Conservation (phyloP, 1,140 invertebrate species). For the Megalonaias nervosa region DNA sequence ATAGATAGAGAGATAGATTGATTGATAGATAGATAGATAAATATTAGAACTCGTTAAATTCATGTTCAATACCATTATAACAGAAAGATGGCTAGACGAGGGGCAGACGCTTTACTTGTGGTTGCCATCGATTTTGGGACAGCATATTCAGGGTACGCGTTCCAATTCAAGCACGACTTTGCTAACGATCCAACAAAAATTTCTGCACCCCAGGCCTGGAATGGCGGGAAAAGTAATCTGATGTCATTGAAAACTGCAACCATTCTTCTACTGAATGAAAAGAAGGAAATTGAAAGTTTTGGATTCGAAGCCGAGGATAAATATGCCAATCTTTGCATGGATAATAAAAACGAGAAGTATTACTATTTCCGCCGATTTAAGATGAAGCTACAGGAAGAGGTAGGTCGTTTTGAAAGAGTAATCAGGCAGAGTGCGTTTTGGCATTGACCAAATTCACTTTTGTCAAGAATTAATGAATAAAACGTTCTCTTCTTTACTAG, state of each 20-base stretch:
- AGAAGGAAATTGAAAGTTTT: constrained; percentile 10
- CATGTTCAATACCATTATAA: too few relatives aligned
- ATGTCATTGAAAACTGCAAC: constrained; percentile 24
- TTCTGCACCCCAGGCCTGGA: constrained; percentile 1
- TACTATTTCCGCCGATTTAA: constrained; percentile 30
- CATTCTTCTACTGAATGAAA: constrained; percentile 9
- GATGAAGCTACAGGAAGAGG: constrained; percentile 9
- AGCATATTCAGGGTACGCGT: constrained; percentile 21
- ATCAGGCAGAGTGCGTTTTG: too few relatives aligned
- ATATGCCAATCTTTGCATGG: background rate
- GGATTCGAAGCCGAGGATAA: constrained; percentile 20
- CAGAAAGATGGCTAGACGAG: too few relatives aligned
- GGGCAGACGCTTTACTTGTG: background rate
- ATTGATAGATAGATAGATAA: too few relatives aligned
- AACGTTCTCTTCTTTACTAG: too few relatives aligned
- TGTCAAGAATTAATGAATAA: too few relatives aligned
- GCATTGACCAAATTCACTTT: too few relatives aligned
- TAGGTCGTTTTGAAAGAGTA: background rate
- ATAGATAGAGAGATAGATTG: too few relatives aligned
- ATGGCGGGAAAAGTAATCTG: background rate
- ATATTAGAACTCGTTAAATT: too few relatives aligned
- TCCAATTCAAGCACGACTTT: constrained; percentile 14
- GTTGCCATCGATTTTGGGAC: constrained; percentile 26
- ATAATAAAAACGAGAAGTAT: constrained; percentile 1
- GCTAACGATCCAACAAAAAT: constrained; percentile 12